Base-by-base conservation (phyloP, 2,797 vertebrate genomes). In the Discoglossus pictus region DNA sequence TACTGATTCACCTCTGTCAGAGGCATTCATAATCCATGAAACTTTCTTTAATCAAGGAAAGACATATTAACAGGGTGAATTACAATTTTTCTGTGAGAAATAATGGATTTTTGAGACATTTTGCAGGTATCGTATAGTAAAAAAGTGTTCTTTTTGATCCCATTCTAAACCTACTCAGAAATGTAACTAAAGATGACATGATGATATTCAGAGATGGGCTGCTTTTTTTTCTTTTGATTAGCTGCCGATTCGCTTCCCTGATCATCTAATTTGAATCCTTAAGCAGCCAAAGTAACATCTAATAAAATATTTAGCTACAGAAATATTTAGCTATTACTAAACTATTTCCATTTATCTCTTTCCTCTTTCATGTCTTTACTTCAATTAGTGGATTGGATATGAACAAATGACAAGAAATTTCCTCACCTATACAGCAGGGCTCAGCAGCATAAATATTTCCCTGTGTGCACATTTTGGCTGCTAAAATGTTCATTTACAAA, bases 401-500 rank as follows among this genome's bases (percentile, higher is more conserved):
- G 18, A 18, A 46, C 43, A 46, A 46, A 50, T 27, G 11, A 50
- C 21, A 24, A 50, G 21, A 25, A 25, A 6, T 16, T 2, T 42
- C 9, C n/a, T n/a, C 25, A 27, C 25, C 48, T 31, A 15, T 31
- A 17, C 25, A 24, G n/a, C 13, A 2, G 16, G 24, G 24, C 25
- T 9, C 25, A 8, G 11, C 13, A 54, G 34, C 31, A 24, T 4
- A 31, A 48, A 24, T 48, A 11, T 48, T 67, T 47, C 44, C 39
- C 43, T 10, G 10, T 51, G 23, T 21, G 42, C 16, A 46, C 35
- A 59, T 21, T 61, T 25, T 17, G 18, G 42, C 39, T 34, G 39
- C 56, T 25, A 61, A 50, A 36, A 50, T 39, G 54, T 58, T 63
- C 43, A 48, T 63, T 48, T 24, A 63, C 34, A 70, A 56, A 61